Evolutionary conservation across 1,140 invertebrate species (phyloP), one percentile per base, ranked within the genome.

Genomic region (Amphibalanus amphitrite): DNA sequence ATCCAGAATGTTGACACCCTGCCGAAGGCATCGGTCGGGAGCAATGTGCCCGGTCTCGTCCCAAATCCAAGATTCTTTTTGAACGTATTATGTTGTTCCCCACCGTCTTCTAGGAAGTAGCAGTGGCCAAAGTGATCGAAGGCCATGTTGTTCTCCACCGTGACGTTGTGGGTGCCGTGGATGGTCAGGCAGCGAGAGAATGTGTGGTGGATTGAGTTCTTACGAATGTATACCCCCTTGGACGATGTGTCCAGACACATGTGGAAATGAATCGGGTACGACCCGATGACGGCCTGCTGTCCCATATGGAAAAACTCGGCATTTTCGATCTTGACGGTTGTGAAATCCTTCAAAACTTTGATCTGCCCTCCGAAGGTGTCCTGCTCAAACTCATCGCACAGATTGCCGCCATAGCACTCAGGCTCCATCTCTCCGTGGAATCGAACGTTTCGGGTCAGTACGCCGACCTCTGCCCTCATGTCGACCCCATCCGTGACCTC

Each of bases 281-380:
- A 26, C 8, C 65, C 65, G 6, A 67, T 8, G n/a, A 67, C 15
- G 10, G 65, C 3, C 6, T 67, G 8, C 28, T 67, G 65, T 28
- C 65, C 65, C 65, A 67, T 67, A 28, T 67, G 26, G 28, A 67
- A 67, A 10, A 67, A 28, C 65, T 67, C 65, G 28, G 65, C 65
- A 26, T 67, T 67, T 3, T 26, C 65, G 8, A 67, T 67, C 1
- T 28, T 10, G 3, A 67, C 65, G 8, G 65, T 28, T 17, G 20
- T 8, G 28, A 67, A 67, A 13, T 28, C 15, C 3, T 1, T 13
- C 65, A 67, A 28, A 4, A 28, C 17, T 28, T 67, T 67, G 8
- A 67, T 67, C 26, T 67, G 65, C 1, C 65, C 65, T 4, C 65
- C 65, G 28, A 67, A 67, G 0, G 65, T 67, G 17, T 67, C 65